phyloP scores from a whole-genome alignment of 2,888 invertebrate species.

The Leuctra nigra region DNA sequence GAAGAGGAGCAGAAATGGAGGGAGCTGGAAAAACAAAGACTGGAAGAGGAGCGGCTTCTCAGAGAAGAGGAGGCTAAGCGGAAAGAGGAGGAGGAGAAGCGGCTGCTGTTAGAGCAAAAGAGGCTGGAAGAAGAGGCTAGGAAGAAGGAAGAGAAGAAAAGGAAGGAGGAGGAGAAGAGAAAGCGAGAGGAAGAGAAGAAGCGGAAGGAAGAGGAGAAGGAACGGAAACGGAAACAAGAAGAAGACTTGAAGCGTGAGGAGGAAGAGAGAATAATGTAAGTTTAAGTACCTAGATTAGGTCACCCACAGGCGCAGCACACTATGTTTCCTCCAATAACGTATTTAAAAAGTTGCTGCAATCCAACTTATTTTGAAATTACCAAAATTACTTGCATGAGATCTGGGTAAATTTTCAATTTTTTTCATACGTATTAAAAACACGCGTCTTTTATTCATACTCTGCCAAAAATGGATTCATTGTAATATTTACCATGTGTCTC shows the following conservation, averaged over 20 bases:
- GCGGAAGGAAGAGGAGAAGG: slow-evolving; percentile 32
- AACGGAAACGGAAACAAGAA: slow-evolving; percentile 32
- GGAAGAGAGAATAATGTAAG: slow-evolving; percentile 28
- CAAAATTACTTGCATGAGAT: no score
- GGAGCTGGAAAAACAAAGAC: slow-evolving; percentile 45
- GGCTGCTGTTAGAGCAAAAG: slow-evolving; percentile 34
- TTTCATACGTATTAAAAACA: no score
- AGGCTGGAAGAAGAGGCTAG: slow-evolving; percentile 32
- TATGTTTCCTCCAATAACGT: no score
- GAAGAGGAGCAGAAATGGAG: slow-evolving; percentile 48
- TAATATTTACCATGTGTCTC: no score
- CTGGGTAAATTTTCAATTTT: no score
- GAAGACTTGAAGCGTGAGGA: slow-evolving; percentile 32
- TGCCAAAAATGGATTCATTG: no score
- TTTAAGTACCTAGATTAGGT: no score
- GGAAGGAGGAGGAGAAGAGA: slow-evolving; percentile 26
- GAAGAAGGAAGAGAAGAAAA: slow-evolving; percentile 23
- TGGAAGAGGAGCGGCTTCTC: slow-evolving; percentile 38
- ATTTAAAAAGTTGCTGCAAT: no score
- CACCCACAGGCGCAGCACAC: no score
- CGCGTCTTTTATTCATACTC: no score
- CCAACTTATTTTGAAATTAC: no score
- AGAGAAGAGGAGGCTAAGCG: slow-evolving; percentile 37
- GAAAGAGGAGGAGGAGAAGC: slow-evolving; percentile 43
- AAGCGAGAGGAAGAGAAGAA: slow-evolving; percentile 24